Conservation (phyloP, 2,797 vertebrate genomes). For the Hephaestus fuliginosus region DNA sequence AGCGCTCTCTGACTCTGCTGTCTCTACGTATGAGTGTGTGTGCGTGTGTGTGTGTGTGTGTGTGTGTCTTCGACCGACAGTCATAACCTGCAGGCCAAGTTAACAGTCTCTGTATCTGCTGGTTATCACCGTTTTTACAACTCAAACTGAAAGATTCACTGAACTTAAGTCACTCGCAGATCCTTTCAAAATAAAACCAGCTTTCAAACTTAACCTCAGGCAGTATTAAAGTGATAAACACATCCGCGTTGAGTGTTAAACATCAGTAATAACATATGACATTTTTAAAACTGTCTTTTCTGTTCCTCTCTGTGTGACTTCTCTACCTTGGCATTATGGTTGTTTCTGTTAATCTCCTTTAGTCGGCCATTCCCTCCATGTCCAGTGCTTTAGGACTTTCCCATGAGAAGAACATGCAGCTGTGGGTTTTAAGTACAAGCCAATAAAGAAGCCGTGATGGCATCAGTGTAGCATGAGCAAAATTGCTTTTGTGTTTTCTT, state of each 20-base stretch:
- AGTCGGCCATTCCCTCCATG: too few relatives aligned
- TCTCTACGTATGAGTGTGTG: neutral
- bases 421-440: too few relatives aligned
- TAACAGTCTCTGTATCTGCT: neutral
- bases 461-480: too few relatives aligned
- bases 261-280: neutral
- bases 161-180: neutral
- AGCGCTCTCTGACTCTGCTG: neutral
- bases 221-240: neutral
- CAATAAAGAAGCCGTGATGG: too few relatives aligned
- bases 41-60: constrained; percentile 2
- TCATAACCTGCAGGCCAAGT: neutral
- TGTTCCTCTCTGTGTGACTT: too few relatives aligned
- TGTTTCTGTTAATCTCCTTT: too few relatives aligned
- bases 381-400: too few relatives aligned
- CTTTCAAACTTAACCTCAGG: neutral
- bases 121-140: too few relatives aligned
- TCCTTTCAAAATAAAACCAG: constrained; percentile 1
- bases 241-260: neutral
- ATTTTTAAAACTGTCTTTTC: too few relatives aligned
- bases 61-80: neutral
- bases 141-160: neutral
- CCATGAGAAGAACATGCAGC: too few relatives aligned
- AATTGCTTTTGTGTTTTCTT: too few relatives aligned
- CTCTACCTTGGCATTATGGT: too few relatives aligned